Percentiles rank a stretch among this genome's conserved stretches.
These are phyloP conservation scores for Chymomyza caudatula DNA, from an alignment of 2,888 invertebrate genomes.

Conservation along the genomic window DNA sequence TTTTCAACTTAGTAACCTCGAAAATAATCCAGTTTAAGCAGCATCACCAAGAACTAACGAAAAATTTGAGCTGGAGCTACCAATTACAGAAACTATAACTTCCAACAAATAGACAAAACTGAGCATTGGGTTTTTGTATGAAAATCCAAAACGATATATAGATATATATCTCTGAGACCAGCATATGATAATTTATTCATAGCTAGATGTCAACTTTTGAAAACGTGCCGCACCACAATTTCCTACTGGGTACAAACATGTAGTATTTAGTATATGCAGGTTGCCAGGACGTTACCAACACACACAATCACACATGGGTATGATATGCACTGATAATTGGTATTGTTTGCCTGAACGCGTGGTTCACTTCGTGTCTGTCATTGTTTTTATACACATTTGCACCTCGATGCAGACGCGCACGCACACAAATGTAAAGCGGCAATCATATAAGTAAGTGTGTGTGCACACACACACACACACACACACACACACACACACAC, in stretches of 20 bases:
- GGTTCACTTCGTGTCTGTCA: constrained; percentile 31
- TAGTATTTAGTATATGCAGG: constrained; percentile 32
- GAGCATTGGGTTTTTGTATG: too few relatives aligned
- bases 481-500: not conserved
- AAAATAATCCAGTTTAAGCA: too few relatives aligned
- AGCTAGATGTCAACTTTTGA: too few relatives aligned
- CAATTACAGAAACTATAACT: too few relatives aligned
- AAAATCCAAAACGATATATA: too few relatives aligned
- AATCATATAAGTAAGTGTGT: not conserved
- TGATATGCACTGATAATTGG: constrained; percentile 62
- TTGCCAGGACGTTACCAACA: constrained; percentile 21
- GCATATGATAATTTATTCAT: too few relatives aligned
- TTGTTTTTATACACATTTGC: constrained; percentile 30
- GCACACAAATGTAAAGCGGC: constrained; percentile 17
- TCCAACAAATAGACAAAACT: too few relatives aligned
- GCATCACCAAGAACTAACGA: too few relatives aligned
- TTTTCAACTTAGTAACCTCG: too few relatives aligned
- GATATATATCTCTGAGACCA: too few relatives aligned
- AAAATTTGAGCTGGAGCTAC: too few relatives aligned
- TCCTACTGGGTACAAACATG: constrained; percentile 25
- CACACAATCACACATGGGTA: constrained; percentile 20
- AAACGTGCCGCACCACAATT: too few relatives aligned
- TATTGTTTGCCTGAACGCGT: constrained; percentile 63
- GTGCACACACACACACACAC: constrained; percentile 16
- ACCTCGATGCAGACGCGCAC: constrained; percentile 31